Evolutionary conservation across 2,797 vertebrate genomes (phyloP).

Genomic region (Phylloscopus collybita): DNA sequence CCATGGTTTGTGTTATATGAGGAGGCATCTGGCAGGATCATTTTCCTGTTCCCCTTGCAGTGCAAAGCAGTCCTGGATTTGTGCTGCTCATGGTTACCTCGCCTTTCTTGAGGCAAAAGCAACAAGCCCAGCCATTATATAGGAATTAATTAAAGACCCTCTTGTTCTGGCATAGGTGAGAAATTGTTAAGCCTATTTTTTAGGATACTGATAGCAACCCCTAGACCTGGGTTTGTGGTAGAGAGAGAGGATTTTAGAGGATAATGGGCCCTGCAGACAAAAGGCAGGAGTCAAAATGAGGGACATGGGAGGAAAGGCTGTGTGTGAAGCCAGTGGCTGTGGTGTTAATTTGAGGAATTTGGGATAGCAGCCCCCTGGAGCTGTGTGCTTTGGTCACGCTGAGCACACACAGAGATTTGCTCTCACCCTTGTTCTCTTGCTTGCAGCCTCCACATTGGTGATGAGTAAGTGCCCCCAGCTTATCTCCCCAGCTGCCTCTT

Average conservation of each 20-base stretch:
- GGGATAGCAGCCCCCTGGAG: neutral
- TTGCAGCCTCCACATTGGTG: neutral
- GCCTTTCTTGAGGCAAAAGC: neutral
- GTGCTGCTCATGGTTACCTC: neutral
- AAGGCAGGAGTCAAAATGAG: neutral
- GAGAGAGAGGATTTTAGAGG: neutral
- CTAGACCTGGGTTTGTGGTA: neutral
- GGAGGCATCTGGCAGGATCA: neutral
- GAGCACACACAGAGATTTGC: neutral
- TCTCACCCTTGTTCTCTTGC: neutral
- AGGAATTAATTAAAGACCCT: neutral
- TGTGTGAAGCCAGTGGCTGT: accelerated
- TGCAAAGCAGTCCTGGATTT: neutral
- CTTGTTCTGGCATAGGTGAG: neutral
- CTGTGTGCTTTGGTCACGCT: neutral
- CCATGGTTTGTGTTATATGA: neutral
- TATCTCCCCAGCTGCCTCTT: neutral
- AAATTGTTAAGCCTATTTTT: neutral
- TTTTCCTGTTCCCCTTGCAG: neutral
- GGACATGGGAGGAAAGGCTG: neutral
- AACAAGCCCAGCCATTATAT: neutral
- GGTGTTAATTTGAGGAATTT: neutral
- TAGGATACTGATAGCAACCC: neutral
- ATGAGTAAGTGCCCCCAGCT: neutral
- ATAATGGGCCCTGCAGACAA: neutral